Conservation (phyloP, 2,797 vertebrate species). For the Poecile montanus region DNA sequence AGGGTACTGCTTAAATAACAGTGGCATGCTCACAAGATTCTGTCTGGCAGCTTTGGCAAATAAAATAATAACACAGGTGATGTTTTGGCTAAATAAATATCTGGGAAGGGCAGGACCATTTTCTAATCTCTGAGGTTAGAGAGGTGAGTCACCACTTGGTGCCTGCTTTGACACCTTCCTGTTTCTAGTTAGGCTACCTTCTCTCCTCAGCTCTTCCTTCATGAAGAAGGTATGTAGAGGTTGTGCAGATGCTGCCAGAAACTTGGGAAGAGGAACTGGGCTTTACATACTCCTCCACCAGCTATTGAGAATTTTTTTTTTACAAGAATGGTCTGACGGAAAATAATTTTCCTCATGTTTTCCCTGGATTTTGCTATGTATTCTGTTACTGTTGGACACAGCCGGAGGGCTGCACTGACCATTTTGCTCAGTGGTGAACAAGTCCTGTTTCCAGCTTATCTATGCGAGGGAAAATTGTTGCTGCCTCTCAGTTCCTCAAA, state of each 20-base stretch:
- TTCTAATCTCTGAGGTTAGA: background rate
- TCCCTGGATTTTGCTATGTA: background rate
- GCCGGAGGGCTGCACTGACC: background rate
- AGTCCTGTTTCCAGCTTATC: background rate
- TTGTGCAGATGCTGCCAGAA: background rate
- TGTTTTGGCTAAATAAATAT: background rate
- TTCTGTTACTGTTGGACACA: background rate
- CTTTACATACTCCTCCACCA: fast-evolving
- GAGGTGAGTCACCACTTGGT: background rate
- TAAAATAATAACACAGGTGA: background rate
- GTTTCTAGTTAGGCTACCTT: background rate
- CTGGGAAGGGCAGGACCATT: background rate
- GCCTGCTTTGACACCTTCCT: background rate
- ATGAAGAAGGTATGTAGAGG: background rate
- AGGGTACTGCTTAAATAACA: background rate
- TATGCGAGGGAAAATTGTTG: background rate
- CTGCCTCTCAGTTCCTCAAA: background rate
- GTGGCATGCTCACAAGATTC: background rate
- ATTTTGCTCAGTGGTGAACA: background rate
- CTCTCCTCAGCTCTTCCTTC: fast-evolving
- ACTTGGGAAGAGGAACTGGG: background rate
- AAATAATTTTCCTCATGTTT: background rate
- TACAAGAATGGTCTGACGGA: background rate
- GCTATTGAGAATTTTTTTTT: background rate
- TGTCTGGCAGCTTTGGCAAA: background rate